phyloP scores from a whole-genome alignment of 2,113 vertebrate genomes.

The Brachyhypopomus gauderio region DNA sequence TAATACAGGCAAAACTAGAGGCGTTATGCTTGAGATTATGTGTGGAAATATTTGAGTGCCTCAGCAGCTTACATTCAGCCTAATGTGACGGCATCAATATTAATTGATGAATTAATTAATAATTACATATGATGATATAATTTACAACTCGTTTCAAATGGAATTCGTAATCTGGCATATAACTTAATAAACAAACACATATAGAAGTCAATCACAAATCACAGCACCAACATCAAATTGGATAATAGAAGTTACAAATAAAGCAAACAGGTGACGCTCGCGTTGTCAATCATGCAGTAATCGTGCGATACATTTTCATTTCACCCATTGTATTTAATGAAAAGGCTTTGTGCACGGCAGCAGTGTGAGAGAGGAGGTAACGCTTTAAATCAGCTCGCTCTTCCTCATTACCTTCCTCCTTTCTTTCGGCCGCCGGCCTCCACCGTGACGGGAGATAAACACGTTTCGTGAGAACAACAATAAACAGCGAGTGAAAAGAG shows the following conservation, averaged over 20 bases:
- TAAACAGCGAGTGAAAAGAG: constrained; percentile 30
- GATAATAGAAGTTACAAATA: no score
- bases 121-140: no score
- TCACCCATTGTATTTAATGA: no score
- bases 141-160: no score
- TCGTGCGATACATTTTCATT: no score
- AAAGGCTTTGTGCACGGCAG: background rate
- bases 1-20: constrained; percentile 27
- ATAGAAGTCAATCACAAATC: no score
- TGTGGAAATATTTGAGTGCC: constrained; percentile 1
- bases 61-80: constrained; percentile 19
- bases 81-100: constrained; percentile 1
- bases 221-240: no score
- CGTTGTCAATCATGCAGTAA: no score
- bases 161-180: no score
- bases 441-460: background rate
- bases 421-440: background rate
- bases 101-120: no score
- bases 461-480: constrained; percentile 29
- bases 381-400: background rate
- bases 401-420: constrained; percentile 6
- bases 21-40: constrained; percentile 30
- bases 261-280: no score
- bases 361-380: background rate
- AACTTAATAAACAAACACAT: background rate